A percentile compares a stretch with the other conserved stretches of the same genome.
Conservation (phyloP, 2,797 vertebrate genomes). For the Momotus momota region DNA sequence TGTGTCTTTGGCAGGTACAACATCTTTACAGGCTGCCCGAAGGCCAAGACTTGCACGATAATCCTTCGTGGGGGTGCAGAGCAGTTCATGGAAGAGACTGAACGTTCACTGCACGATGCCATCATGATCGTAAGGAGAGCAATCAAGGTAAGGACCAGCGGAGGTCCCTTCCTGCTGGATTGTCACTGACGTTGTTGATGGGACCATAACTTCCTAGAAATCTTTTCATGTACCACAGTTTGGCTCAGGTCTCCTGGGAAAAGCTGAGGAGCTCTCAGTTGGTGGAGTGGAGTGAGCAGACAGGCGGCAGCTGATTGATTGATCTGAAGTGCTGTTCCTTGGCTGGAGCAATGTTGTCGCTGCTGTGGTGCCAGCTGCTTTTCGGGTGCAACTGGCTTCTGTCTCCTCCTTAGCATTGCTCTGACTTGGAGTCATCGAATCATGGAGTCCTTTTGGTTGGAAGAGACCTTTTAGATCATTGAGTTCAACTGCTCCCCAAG, state of each 20-base stretch:
- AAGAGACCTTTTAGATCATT: not conserved
- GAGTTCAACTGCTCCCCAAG: not conserved
- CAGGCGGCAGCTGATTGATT: not conserved
- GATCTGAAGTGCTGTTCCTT: not conserved
- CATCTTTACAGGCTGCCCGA: slow-evolving; percentile 94
- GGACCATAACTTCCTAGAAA: not conserved
- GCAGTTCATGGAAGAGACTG: slow-evolving; percentile 98
- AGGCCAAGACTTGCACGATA: slow-evolving; percentile 95
- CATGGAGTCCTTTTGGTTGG: not conserved
- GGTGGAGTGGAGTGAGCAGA: not conserved
- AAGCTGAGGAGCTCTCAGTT: not conserved
- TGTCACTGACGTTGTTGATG: fast-evolving
- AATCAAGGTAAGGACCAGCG: slow-evolving; percentile 86
- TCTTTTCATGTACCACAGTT: not conserved
- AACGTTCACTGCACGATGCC: slow-evolving; percentile 95
- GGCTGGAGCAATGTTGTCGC: fast-evolving
- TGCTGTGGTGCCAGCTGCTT: not conserved
- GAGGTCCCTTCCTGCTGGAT: not conserved
- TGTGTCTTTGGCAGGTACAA: slow-evolving; percentile 86
- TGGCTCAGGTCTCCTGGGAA: not conserved
- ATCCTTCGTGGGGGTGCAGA: slow-evolving; percentile 95
- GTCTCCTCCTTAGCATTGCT: not conserved
- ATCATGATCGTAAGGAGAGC: slow-evolving; percentile 98
- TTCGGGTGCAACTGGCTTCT: not conserved
- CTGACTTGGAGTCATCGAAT: not conserved